phyloP scores from a whole-genome alignment of 2,113 vertebrate genomes.

The Canis aureus region DNA sequence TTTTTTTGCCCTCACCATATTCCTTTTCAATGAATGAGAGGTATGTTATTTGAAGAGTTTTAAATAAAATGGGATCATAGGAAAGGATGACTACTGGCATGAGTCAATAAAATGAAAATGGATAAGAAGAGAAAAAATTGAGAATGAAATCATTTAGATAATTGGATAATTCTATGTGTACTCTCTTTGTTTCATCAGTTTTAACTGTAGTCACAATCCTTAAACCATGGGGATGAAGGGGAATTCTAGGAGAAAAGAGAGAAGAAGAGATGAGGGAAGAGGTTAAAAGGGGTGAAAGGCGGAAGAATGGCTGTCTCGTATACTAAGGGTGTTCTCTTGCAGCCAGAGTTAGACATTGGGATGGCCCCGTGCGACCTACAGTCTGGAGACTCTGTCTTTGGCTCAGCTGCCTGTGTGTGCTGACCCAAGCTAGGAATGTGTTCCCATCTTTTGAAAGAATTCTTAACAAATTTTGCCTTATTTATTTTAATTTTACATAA shows the following conservation, averaged over 20 bases:
- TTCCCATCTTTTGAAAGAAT: not conserved
- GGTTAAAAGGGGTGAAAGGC: fast-evolving
- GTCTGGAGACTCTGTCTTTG: not conserved
- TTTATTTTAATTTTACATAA: not conserved
- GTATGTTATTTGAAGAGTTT: not conserved
- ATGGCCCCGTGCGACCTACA: fast-evolving
- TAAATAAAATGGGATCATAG: not conserved
- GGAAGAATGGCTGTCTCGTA: not conserved
- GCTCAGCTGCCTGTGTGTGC: not conserved
- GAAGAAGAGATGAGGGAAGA: no score
- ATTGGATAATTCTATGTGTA: not conserved
- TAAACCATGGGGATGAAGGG: not conserved
- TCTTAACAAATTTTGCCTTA: not conserved
- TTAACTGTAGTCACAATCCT: not conserved
- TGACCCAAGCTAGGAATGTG: not conserved
- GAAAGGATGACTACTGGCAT: not conserved
- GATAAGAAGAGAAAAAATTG: not conserved
- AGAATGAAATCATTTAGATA: not conserved
- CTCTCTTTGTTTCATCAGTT: not conserved
- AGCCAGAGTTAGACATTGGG: not conserved
- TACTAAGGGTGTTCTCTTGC: not conserved
- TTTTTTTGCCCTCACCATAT: not conserved
- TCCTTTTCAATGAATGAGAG: not conserved
- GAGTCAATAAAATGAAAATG: not conserved
- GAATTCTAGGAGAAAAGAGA: not conserved